These are phyloP conservation scores for Gari tellinella DNA, from an alignment of 2,888 invertebrate species.

Conservation along the genomic window DNA sequence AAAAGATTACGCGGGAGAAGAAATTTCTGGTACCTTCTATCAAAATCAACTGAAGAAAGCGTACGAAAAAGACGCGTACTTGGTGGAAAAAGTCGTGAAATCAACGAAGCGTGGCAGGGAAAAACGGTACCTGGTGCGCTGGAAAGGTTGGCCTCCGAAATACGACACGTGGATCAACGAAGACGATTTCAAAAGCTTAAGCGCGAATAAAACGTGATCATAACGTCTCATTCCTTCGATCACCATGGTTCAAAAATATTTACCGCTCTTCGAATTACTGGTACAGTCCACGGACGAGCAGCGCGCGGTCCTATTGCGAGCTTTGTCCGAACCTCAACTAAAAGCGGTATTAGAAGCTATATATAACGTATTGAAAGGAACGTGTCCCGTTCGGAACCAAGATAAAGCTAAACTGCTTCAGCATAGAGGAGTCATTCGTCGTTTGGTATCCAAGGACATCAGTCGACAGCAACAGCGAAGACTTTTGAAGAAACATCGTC, in stretches of 20 bases:
- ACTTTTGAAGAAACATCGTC: slow-evolving; percentile 27
- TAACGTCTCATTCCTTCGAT: not conserved
- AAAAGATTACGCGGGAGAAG: slow-evolving; percentile 26
- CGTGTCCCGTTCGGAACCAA: slow-evolving; percentile 20
- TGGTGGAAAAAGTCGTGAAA: slow-evolving; percentile 42
- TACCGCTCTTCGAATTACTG: slow-evolving; percentile 31
- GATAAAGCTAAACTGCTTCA: slow-evolving; percentile 40
- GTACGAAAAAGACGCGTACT: slow-evolving; percentile 28
- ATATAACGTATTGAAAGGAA: slow-evolving; percentile 52
- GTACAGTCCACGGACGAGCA: slow-evolving; percentile 16
- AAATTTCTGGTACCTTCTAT: slow-evolving; percentile 28
- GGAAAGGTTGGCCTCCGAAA: slow-evolving; percentile 39
- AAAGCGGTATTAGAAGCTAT: slow-evolving; percentile 38
- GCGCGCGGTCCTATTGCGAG: slow-evolving; percentile 22
- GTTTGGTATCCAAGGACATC: slow-evolving; percentile 32
- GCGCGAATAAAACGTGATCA: slow-evolving; percentile 8
- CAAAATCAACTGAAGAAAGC: slow-evolving; percentile 47
- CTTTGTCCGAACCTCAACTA: slow-evolving; percentile 21
- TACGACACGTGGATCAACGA: slow-evolving; percentile 41
- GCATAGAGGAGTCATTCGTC: slow-evolving; percentile 31
- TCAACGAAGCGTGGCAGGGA: too few relatives aligned
- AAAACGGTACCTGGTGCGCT: slow-evolving; percentile 22
- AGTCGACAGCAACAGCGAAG: slow-evolving; percentile 25
- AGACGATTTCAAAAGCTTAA: slow-evolving; percentile 25
- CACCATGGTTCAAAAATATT: slow-evolving; percentile 30